Conservation (phyloP, 2,888 invertebrate genomes). For the Lithophane leautieri region DNA sequence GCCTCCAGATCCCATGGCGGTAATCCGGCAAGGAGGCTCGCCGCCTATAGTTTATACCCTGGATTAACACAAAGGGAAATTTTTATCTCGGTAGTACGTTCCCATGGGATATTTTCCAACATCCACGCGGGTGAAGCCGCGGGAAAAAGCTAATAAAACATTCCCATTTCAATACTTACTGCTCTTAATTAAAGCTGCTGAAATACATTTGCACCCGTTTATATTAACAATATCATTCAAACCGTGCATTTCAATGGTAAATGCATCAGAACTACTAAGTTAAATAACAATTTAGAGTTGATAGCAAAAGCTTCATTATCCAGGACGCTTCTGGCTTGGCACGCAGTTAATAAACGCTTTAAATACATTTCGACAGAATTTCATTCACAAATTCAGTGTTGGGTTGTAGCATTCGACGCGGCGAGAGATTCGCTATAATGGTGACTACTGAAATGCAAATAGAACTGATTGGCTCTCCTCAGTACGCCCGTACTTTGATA, state of each 20-base stretch:
- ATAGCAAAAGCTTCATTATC: conserved; percentile 74
- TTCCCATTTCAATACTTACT: conserved; percentile 34
- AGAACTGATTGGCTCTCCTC: conserved; percentile 79
- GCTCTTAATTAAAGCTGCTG: conserved; percentile 47
- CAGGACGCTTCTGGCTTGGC: conserved; percentile 70
- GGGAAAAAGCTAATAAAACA: conserved; percentile 20
- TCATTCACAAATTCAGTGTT: conserved; percentile 71
- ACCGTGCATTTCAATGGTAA: conserved; percentile 67
- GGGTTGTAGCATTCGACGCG: conserved; percentile 59
- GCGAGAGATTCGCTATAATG: conserved; percentile 75
- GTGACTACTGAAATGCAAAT: conserved; percentile 81
- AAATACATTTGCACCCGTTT: conserved; percentile 57
- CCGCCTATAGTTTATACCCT: neutral
- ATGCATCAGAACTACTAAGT: conserved; percentile 70
- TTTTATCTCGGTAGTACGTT: neutral
- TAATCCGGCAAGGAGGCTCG: too few relatives aligned
- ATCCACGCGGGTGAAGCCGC: too few relatives aligned
- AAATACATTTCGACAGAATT: conserved; percentile 76
- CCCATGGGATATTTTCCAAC: too few relatives aligned
- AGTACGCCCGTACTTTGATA: conserved; percentile 61
- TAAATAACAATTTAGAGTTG: conserved; percentile 76
- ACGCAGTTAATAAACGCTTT: conserved; percentile 74
- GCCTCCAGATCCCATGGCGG: too few relatives aligned
- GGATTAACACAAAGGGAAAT: neutral
- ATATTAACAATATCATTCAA: conserved; percentile 61